Evolutionary conservation across 2,888 invertebrate species (phyloP).

Genomic region (Margaritifera margaritifera): DNA sequence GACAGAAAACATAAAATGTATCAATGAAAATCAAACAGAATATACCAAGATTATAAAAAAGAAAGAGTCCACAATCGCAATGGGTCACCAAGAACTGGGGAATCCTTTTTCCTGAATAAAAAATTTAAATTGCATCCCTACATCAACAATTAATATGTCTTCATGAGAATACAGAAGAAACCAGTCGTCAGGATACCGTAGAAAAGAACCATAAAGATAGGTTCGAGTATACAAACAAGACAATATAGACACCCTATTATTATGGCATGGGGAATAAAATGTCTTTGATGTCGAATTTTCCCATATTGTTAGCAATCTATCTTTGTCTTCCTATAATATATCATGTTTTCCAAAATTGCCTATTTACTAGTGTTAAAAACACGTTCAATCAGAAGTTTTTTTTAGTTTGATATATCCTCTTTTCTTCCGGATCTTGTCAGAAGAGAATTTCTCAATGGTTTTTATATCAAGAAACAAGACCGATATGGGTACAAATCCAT

Average conservation of each 20-base stretch:
- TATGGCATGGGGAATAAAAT: not conserved
- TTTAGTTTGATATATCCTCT: conserved; percentile 1
- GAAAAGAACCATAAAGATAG: not conserved
- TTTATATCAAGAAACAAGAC: conserved; percentile 1
- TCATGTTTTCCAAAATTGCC: not conserved
- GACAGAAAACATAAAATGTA: not conserved
- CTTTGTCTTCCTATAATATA: conserved; percentile 2
- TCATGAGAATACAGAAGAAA: not conserved
- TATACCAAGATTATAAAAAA: not conserved
- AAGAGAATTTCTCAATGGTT: not conserved
- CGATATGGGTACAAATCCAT: not conserved
- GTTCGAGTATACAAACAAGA: conserved; percentile 5
- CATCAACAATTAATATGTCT: not conserved
- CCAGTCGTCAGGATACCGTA: conserved; percentile 5
- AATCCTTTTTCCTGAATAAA: too few relatives aligned
- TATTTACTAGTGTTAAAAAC: conserved; percentile 7
- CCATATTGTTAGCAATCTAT: not conserved
- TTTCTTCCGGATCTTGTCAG: not conserved
- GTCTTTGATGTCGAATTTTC: not conserved
- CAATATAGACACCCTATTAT: not conserved
- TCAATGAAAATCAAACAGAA: not conserved
- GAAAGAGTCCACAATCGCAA: too few relatives aligned
- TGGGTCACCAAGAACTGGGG: too few relatives aligned
- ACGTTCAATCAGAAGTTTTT: conserved; percentile 4
- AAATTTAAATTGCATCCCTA: too few relatives aligned